phyloP scores from a whole-genome alignment of 2,113 vertebrate species.

The Cepphus grylle region DNA sequence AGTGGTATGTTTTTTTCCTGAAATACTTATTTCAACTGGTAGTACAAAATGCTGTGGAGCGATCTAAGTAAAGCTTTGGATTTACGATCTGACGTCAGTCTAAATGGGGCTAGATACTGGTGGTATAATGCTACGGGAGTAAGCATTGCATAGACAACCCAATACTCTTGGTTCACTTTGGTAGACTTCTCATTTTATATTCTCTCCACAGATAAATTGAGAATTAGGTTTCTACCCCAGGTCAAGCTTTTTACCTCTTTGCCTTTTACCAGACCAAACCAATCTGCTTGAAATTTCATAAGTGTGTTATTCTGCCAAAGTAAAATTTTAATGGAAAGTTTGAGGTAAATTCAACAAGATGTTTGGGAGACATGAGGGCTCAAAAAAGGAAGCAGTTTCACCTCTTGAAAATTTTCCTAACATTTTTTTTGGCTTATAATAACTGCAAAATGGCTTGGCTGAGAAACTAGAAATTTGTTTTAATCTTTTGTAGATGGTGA shows the following conservation, averaged over 20 bases:
- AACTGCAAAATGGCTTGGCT: constrained; percentile 24
- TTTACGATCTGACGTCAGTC: not conserved
- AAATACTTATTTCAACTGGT: not conserved
- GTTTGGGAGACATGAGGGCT: constrained; percentile 7
- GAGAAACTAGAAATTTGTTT: constrained; percentile 19
- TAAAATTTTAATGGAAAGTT: constrained; percentile 34
- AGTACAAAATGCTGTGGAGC: not conserved
- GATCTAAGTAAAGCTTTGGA: not conserved
- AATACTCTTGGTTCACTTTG: not conserved
- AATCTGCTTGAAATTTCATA: not conserved
- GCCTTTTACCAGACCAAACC: not conserved
- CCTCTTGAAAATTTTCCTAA: constrained; percentile 8
- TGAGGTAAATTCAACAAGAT: constrained; percentile 33
- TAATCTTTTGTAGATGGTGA: constrained; percentile 5
- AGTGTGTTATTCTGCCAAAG: not conserved
- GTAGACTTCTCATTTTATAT: not conserved
- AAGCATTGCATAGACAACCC: not conserved
- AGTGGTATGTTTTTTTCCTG: not conserved
- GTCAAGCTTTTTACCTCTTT: not conserved
- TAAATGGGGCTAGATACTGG: not conserved
- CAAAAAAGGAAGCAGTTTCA: constrained; percentile 30
- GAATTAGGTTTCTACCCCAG: not conserved
- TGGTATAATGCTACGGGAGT: not conserved
- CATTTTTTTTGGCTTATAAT: constrained; percentile 2
- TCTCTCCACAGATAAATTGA: not conserved